These are phyloP conservation scores for Meteorus sp. DNA, from an alignment of 1,140 invertebrate species.

Conservation along the genomic window DNA sequence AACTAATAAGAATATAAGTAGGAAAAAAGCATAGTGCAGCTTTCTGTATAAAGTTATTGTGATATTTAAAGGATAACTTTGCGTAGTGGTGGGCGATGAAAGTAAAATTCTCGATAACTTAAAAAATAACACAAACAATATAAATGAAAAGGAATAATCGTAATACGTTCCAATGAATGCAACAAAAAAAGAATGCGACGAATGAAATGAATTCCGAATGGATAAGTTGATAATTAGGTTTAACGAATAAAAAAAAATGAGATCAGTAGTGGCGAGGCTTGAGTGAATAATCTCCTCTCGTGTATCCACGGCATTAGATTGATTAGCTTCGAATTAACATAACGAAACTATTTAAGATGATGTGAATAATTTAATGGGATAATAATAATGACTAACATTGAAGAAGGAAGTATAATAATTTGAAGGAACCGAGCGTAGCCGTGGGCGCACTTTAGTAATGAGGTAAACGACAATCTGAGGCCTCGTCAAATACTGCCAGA, in stretches of 20 bases:
- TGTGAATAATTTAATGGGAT: too few species aligned
- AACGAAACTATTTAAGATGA: constrained; percentile 18
- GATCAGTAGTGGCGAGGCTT: constrained; percentile 40
- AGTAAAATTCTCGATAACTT: constrained; percentile 23
- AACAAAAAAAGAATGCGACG: constrained; percentile 23
- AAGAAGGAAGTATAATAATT: constrained; percentile 19
- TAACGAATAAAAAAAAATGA: constrained; percentile 21
- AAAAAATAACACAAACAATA: constrained; percentile 10
- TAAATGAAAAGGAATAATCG: constrained; percentile 24
- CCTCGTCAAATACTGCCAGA: constrained; percentile 56
- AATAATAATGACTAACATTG: background rate
- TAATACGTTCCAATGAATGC: constrained; percentile 10
- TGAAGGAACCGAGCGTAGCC: background rate
- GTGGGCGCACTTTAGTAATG: constrained; percentile 7
- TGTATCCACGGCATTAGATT: constrained; percentile 18
- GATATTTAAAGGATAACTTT: constrained; percentile 51
- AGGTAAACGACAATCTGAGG: constrained; percentile 54
- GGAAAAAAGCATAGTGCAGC: constrained; percentile 40
- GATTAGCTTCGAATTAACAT: constrained; percentile 29
- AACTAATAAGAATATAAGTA: constrained; percentile 34
- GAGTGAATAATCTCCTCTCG: constrained; percentile 25
- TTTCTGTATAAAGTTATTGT: constrained; percentile 56
- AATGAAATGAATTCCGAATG: constrained; percentile 9
- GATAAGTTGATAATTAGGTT: background rate
- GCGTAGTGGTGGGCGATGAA: constrained; percentile 30